phyloP scores from a whole-genome alignment of 2,113 vertebrate genomes.

The Lasiurus borealis region DNA sequence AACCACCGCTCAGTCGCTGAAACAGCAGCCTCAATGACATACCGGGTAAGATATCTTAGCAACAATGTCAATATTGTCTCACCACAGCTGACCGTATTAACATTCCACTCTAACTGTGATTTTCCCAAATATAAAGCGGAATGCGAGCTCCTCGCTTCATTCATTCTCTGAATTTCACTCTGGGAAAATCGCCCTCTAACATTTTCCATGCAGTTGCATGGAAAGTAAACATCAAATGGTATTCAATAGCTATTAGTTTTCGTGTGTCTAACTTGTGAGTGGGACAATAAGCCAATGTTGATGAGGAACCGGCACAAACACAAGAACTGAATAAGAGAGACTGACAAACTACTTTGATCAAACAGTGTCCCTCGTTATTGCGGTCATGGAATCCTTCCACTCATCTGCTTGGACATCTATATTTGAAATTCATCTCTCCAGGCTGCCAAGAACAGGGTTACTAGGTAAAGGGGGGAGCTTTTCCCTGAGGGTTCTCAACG shows the following conservation, averaged over 20 bases:
- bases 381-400: conserved; percentile 27
- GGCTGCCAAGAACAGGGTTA: neutral
- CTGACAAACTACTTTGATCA: conserved; percentile 57
- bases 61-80: conserved; percentile 81
- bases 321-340: conserved; percentile 34
- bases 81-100: conserved; percentile 67
- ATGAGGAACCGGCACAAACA: conserved; percentile 49
- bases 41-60: conserved; percentile 76
- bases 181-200: conserved; percentile 36
- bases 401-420: neutral
- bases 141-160: conserved; percentile 55
- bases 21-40: conserved; percentile 72
- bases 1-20: conserved; percentile 53
- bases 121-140: conserved; percentile 70
- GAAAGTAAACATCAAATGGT: conserved; percentile 53
- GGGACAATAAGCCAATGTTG: conserved; percentile 34
- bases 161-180: conserved; percentile 44
- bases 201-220: neutral
- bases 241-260: neutral
- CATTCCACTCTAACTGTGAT: conserved; percentile 75
- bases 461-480: neutral
- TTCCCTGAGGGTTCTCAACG: conserved; percentile 2
- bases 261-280: conserved; percentile 2
- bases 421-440: conserved; percentile 54
- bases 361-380: conserved; percentile 36